Percentiles rank a stretch among this genome's conserved stretches.
Evolutionary conservation across 1,140 invertebrate genomes (phyloP).

Genomic region (Ruditapes philippinarum): DNA sequence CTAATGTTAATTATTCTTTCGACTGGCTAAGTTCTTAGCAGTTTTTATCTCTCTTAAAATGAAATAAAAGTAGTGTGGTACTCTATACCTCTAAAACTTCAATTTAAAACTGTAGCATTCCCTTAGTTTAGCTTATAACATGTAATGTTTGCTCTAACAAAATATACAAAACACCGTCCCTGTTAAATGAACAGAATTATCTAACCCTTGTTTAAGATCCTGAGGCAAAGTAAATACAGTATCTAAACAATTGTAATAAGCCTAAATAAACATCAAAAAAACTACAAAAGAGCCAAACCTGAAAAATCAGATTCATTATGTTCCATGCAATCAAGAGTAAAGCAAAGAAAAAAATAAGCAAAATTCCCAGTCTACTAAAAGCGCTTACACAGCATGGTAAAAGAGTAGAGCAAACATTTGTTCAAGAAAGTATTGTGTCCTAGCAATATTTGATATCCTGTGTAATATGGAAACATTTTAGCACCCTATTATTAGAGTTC

Average conservation of each 20-base stretch:
- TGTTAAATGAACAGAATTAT: not conserved
- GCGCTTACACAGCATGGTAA: not conserved
- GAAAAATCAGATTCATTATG: slow-evolving; percentile 4
- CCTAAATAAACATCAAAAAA: not conserved
- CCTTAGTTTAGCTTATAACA: too few species aligned
- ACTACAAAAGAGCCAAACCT: not conserved
- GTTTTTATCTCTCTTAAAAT: too few species aligned
- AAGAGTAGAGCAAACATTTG: not conserved
- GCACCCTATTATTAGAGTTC: slow-evolving; percentile 1
- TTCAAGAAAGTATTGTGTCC: not conserved
- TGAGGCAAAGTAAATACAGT: too few species aligned
- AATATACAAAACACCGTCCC: too few species aligned
- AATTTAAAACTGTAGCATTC: not conserved
- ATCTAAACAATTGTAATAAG: not conserved
- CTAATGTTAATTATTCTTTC: too few species aligned
- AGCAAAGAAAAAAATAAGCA: not conserved
- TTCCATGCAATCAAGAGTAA: not conserved
- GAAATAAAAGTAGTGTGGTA: too few species aligned
- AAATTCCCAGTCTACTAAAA: not conserved
- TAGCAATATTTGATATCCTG: not conserved
- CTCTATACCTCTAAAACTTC: not conserved
- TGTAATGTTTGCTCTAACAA: too few species aligned
- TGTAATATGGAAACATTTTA: not conserved
- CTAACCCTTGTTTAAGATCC: not conserved
- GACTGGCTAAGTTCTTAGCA: too few species aligned